Evolutionary conservation across 2,888 invertebrate genomes (phyloP).

Genomic region (Lasioglossum villosulum): DNA sequence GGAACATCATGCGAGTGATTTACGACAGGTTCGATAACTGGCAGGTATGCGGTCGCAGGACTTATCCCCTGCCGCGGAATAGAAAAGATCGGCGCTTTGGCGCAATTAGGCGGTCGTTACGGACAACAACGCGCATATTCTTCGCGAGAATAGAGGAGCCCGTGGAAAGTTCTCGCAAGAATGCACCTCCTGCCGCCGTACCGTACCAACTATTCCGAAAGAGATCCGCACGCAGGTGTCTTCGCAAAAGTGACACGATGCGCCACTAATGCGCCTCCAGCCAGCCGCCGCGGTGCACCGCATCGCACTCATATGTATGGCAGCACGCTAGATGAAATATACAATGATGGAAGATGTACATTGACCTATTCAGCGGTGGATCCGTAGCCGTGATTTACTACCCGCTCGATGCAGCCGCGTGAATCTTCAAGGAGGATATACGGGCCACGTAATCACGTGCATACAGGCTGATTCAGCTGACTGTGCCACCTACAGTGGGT

Average conservation of each 20-base stretch:
- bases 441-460: slow-evolving; percentile 62
- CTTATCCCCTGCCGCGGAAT: slow-evolving; percentile 3
- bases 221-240: slow-evolving; percentile 28
- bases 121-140: slow-evolving; percentile 15
- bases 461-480: slow-evolving; percentile 7
- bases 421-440: slow-evolving; percentile 65
- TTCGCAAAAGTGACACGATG: slow-evolving; percentile 54
- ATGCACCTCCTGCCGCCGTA: slow-evolving; percentile 27
- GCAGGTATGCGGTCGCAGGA: not conserved
- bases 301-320: slow-evolving; percentile 22
- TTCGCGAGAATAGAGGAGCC: slow-evolving; percentile 5
- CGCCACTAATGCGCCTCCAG: slow-evolving; percentile 51
- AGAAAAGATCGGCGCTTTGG: slow-evolving; percentile 32
- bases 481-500: not conserved
- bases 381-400: slow-evolving; percentile 75
- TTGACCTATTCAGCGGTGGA: slow-evolving; percentile 79
- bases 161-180: slow-evolving; percentile 54
- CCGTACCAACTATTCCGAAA: not conserved
- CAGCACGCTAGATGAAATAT: slow-evolving; percentile 40
- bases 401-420: slow-evolving; percentile 67
- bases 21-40: slow-evolving; percentile 28
- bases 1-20: slow-evolving; percentile 17
- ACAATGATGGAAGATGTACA: slow-evolving; percentile 68
- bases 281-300: not conserved
- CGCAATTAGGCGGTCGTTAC: slow-evolving; percentile 41